Evolutionary conservation across 2,888 invertebrate species (phyloP).

Genomic region (Heliconius aoede): DNA sequence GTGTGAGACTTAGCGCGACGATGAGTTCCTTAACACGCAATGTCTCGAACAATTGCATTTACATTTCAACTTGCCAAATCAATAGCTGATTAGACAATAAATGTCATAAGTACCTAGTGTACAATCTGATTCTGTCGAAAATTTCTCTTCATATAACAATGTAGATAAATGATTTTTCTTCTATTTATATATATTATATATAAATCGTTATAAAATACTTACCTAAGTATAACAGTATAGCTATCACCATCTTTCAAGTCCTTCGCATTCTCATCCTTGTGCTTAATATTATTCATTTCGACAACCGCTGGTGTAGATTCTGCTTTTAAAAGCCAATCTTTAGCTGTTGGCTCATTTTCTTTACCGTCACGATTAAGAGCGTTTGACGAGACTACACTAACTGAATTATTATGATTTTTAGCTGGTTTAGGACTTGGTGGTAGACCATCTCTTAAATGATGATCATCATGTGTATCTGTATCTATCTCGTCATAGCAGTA

Average conservation of each 20-base stretch:
- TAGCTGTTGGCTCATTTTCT: constrained; percentile 71
- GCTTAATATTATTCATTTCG: constrained; percentile 79
- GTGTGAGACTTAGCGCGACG: no score
- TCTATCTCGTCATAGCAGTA: constrained; percentile 94
- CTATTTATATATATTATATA: no score
- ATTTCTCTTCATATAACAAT: no score
- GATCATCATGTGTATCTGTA: constrained; percentile 87
- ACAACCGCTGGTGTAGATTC: constrained; percentile 69
- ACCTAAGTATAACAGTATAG: constrained; percentile 90
- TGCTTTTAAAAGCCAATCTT: constrained; percentile 73
- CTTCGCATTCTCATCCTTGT: constrained; percentile 73
- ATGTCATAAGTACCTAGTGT: no score
- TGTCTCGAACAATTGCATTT: no score
- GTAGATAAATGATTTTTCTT: no score
- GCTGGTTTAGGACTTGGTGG: constrained; percentile 73
- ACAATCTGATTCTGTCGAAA: no score
- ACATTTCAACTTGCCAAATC: no score
- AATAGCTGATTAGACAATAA: no score
- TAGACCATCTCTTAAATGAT: constrained; percentile 78
- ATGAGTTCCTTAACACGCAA: no score
- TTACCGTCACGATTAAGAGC: constrained; percentile 70
- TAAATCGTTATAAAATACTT: constrained; percentile 46
- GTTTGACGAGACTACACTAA: constrained; percentile 79
- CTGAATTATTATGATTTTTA: constrained; percentile 76
- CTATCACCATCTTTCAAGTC: constrained; percentile 86